These are phyloP conservation scores for Brassicogethes aeneus DNA, from an alignment of 2,888 invertebrate species.

Conservation along the genomic window DNA sequence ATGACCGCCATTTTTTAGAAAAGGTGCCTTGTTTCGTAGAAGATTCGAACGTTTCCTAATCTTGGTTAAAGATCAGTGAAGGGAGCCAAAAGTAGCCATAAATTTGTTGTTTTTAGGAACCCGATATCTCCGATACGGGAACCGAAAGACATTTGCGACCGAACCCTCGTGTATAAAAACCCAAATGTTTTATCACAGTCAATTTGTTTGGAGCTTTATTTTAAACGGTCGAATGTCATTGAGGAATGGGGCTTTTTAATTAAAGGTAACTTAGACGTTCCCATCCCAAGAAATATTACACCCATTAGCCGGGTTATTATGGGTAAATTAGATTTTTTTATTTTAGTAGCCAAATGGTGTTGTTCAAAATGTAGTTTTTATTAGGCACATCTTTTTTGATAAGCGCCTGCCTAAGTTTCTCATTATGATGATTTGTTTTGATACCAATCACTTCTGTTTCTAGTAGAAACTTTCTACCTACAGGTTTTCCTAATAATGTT, in stretches of 20 bases:
- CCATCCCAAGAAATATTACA: constrained; percentile 1
- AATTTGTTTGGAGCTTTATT: constrained; percentile 24
- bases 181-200: constrained; percentile 26
- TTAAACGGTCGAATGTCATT: constrained; percentile 7
- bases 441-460: too few species aligned
- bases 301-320: constrained; percentile 1
- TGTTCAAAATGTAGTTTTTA: not conserved
- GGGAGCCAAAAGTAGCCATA: constrained; percentile 28
- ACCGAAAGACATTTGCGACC: constrained; percentile 4
- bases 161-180: constrained; percentile 7
- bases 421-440: too few species aligned
- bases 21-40: constrained; percentile 25
- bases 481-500: too few species aligned
- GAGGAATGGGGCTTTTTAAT: constrained; percentile 4
- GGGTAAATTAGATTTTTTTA: not conserved
- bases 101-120: constrained; percentile 27
- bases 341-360: not conserved
- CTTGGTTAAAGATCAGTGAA: constrained; percentile 5
- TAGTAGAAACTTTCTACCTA: too few species aligned
- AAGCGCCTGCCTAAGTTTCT: not conserved
- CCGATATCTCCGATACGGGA: constrained; percentile 13
- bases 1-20: constrained; percentile 28
- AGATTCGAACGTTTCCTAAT: constrained; percentile 15
- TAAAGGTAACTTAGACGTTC: not conserved
- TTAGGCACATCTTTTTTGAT: not conserved